A percentile compares a stretch with the other conserved stretches of the same genome.
These are phyloP conservation scores for Myxocyprinus asiaticus DNA, from an alignment of 2,113 vertebrate species.

Conservation along the genomic window DNA sequence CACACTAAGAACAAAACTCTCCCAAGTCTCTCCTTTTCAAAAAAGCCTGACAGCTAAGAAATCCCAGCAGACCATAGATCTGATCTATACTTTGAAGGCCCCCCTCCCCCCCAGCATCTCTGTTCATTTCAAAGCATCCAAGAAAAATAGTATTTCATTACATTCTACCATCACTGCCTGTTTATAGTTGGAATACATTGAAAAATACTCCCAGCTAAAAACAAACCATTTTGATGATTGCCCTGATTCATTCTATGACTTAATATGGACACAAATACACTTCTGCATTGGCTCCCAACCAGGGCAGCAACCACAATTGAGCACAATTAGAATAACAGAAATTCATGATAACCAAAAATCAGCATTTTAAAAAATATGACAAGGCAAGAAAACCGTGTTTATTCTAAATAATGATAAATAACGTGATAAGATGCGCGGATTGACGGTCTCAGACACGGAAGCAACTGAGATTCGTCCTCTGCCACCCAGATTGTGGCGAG, in stretches of 20 bases:
- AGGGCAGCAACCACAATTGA: no score
- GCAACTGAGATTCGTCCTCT: no score
- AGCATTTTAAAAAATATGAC: no score
- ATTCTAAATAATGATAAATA: no score
- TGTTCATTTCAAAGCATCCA: conserved; percentile 25
- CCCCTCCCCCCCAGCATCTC: not conserved
- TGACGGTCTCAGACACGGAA: no score
- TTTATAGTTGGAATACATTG: no score
- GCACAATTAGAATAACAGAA: no score
- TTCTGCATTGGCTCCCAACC: not conserved
- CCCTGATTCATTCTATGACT: not conserved
- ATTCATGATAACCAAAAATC: no score
- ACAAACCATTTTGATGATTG: not conserved
- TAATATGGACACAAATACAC: not conserved
- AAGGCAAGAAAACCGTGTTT: no score
- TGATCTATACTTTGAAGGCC: conserved; percentile 28
- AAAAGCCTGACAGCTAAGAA: conserved; percentile 63
- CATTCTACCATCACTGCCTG: no score
- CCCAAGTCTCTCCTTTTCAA: conserved; percentile 66
- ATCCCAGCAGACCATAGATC: conserved; percentile 61
- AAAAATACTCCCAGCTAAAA: conserved; percentile 11
- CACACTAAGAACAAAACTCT: conserved; percentile 57
- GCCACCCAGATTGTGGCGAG: no score
- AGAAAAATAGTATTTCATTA: conserved; percentile 16
- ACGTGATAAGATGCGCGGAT: no score